These are phyloP conservation scores for Mesoligia furuncula DNA, from an alignment of 2,888 invertebrate genomes.

Conservation along the genomic window DNA sequence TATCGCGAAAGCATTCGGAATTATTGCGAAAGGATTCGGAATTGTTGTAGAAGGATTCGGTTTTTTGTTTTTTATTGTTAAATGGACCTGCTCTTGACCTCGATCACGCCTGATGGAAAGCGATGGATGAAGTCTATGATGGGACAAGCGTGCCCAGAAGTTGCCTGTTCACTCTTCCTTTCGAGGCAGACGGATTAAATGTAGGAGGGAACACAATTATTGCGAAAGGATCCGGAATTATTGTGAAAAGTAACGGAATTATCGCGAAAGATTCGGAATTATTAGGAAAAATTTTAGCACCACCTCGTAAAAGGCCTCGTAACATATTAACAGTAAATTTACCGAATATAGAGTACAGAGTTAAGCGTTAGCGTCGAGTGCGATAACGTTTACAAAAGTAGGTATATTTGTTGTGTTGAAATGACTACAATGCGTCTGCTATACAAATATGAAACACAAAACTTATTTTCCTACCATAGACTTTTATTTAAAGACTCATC, in stretches of 20 bases:
- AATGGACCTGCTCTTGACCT: no score
- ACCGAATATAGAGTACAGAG: constrained; percentile 57
- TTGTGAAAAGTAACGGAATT: neutral
- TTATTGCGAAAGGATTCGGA: neutral
- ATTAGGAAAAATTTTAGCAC: constrained; percentile 35
- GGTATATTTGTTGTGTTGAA: constrained; percentile 60
- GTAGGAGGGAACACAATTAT: no score
- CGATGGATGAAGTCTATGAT: no score
- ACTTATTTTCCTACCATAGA: constrained; percentile 23
- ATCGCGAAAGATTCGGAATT: neutral
- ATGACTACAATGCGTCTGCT: constrained; percentile 62
- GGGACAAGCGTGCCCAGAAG: no score
- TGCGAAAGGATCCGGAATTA: neutral
- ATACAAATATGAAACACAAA: constrained; percentile 62
- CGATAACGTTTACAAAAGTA: constrained; percentile 59
- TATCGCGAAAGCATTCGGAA: neutral
- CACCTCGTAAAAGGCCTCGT: constrained; percentile 43
- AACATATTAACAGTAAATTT: constrained; percentile 51
- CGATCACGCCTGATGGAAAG: no score
- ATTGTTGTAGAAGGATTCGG: no score
- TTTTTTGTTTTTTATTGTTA: no score
- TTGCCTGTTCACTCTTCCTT: no score
- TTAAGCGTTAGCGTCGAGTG: constrained; percentile 56
- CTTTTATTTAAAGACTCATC: constrained; percentile 7
- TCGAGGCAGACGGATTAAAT: no score